Base-by-base conservation (phyloP, 2,797 vertebrate genomes). In the Eurystomus glaucurus region DNA sequence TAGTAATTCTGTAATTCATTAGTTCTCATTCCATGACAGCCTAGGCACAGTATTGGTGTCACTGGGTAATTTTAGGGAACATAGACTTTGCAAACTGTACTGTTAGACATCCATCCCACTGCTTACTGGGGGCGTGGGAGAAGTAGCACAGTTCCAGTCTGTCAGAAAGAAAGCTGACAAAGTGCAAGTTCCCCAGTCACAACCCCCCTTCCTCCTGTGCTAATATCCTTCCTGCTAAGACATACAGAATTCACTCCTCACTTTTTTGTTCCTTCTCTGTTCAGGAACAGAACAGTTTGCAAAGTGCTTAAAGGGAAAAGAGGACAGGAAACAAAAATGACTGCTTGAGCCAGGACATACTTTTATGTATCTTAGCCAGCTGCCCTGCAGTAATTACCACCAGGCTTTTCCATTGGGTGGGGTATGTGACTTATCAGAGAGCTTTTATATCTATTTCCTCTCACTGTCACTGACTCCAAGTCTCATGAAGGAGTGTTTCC, bases 171-270 rank as follows among this genome's bases (percentile, higher is more conserved):
- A 75, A 78, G 15, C 16, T 78, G 71, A 61, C 12, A 22, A 69
- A 83, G 29, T 35, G 45, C 25, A 65, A 29, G 71, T 60, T 72
- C 46, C 20, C 18, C 43, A 13, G 21, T 60, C 37, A 64, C 10
- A 80, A 52, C 68, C 10, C 0, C 6, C 6, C 25, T 61, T 76
- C 33, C 4, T 50, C 33, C 71, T 17, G 3, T 50, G 33, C 39
- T 52, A 50, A 52, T 20, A 51, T 13, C 26, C 31, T 66, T n/a
- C 13, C 17, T 35, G 2, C 26, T 71, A 52, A 70, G 28, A 55
- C 12, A 31, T 9, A n/a, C 0, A 10, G 25, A 85, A 62, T 57
- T 60, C 3, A n/a, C n/a, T 81, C 41, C 7, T 3, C 2, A 0
- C 19, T 58, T 51, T 62, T 80, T 61, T 51, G 8, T 52, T 88